These are phyloP conservation scores for Lamellibrachia luymesi DNA, from an alignment of 1,140 invertebrate genomes.

Conservation along the genomic window DNA sequence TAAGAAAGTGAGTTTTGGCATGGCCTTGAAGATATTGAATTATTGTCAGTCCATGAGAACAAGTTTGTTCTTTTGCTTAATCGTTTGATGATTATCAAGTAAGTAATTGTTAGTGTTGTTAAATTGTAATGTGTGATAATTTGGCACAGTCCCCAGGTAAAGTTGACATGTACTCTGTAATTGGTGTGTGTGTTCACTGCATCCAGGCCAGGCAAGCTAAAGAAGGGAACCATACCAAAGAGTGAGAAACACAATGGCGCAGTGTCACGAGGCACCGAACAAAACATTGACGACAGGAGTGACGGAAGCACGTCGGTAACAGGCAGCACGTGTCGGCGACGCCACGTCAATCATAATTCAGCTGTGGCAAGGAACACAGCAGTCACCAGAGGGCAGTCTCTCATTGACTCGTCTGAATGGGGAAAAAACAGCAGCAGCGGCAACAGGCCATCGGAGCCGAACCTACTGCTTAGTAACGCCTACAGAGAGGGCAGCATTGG, in stretches of 20 bases:
- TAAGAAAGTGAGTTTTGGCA: too few relatives aligned
- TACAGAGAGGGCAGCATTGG: neutral
- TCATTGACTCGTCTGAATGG: neutral
- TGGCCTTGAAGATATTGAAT: too few relatives aligned
- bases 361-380: neutral
- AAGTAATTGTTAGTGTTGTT: too few relatives aligned
- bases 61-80: too few relatives aligned
- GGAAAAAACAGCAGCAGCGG: neutral
- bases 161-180: too few relatives aligned
- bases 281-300: neutral
- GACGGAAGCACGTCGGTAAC: neutral
- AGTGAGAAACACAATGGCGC: neutral
- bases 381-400: neutral
- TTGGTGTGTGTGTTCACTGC: neutral
- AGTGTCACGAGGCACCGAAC: neutral
- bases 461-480: neutral
- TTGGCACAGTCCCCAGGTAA: too few relatives aligned
- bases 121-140: too few relatives aligned
- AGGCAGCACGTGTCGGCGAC: conserved; percentile 6
- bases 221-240: neutral
- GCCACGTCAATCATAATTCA: neutral
- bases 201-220: neutral
- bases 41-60: too few relatives aligned
- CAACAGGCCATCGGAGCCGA: neutral
- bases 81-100: too few relatives aligned